Evolutionary conservation across 2,797 vertebrate species (phyloP).

Genomic region (Sebastes trivittatus): DNA sequence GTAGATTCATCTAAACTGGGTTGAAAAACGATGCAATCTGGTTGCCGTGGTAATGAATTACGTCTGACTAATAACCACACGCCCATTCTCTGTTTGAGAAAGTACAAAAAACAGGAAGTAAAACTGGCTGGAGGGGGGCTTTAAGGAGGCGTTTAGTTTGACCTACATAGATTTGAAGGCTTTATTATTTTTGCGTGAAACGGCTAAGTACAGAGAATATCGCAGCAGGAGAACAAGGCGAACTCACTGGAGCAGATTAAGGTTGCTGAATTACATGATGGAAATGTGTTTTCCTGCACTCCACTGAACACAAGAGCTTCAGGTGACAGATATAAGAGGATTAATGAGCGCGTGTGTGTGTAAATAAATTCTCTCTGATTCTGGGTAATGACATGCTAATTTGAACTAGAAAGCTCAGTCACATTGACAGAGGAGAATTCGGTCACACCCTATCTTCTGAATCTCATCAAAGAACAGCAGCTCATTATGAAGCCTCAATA

Average conservation of each 20-base stretch:
- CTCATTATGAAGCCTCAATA: neutral
- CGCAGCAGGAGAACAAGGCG: neutral
- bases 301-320: neutral
- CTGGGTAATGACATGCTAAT: constrained; percentile 18
- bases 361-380: constrained; percentile 16
- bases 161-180: neutral
- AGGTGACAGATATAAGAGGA: constrained; percentile 11
- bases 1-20: too few species aligned
- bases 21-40: too few species aligned
- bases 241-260: neutral
- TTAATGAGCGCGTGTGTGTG: neutral
- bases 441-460: neutral
- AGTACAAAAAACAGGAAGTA: too few species aligned
- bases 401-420: neutral
- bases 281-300: neutral
- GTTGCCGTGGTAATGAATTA: too few species aligned
- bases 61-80: too few species aligned
- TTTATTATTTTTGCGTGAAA: neutral
- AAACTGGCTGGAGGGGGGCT: too few species aligned
- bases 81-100: too few species aligned
- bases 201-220: neutral
- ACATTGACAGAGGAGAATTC: neutral
- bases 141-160: neutral
- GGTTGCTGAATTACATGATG: neutral
- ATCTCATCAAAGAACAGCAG: neutral